Conservation (phyloP, 2,797 vertebrate genomes). For the Diglossa cyanea region DNA sequence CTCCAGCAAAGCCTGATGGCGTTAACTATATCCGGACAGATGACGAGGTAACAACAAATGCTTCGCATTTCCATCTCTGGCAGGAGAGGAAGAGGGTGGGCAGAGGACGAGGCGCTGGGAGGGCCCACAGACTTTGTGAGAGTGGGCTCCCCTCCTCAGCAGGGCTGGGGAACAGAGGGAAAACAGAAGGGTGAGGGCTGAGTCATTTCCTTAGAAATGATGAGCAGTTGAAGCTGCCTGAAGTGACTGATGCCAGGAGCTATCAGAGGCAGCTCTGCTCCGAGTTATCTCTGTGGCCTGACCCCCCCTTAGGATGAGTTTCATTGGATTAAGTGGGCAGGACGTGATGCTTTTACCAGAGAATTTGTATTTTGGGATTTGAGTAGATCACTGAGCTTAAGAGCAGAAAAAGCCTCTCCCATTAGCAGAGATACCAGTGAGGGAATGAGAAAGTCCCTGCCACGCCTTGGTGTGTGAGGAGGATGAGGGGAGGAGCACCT, state of each 20-base stretch:
- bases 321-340: slow-evolving; percentile 51
- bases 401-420: slow-evolving; percentile 11
- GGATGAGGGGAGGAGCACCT: neutral
- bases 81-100: slow-evolving; percentile 19
- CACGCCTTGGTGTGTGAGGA: neutral
- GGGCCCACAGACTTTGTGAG: neutral
- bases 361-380: slow-evolving; percentile 54
- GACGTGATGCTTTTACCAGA: neutral
- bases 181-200: slow-evolving; percentile 56
- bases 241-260: slow-evolving; percentile 20
- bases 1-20: slow-evolving; percentile 83
- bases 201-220: slow-evolving; percentile 51
- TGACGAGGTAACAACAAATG: slow-evolving; percentile 86
- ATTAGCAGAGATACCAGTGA: neutral
- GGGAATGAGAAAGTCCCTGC: neutral
- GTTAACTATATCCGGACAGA: slow-evolving; percentile 90
- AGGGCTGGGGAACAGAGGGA: slow-evolving; percentile 20
- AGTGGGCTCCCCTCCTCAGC: neutral
- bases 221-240: slow-evolving; percentile 31
- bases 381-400: slow-evolving; percentile 34
- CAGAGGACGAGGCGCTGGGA: neutral
- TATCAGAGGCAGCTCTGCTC: slow-evolving; percentile 29
- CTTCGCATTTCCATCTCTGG: slow-evolving; percentile 27
- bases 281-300: neutral
- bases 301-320: slow-evolving; percentile 38